A percentile compares a stretch with the other conserved stretches of the same genome.
Conservation (phyloP, 2,113 vertebrate genomes). For the Meleagris gallopavo region DNA sequence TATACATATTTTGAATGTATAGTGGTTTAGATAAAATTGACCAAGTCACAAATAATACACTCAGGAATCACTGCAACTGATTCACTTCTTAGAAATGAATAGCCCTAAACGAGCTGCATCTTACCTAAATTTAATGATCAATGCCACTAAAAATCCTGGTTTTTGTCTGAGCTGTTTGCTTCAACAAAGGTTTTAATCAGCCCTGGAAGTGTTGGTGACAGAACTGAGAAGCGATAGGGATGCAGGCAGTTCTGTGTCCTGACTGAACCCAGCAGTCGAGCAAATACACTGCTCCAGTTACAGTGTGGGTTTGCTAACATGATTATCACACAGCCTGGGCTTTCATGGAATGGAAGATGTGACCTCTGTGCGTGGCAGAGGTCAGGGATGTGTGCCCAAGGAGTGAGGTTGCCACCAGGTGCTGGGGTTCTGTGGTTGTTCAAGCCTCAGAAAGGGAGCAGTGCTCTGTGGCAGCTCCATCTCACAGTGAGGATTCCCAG, state of each 20-base stretch:
- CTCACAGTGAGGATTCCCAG: neutral
- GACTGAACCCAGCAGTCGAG: neutral
- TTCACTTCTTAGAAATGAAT: neutral
- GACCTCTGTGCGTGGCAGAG: neutral
- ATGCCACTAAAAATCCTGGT: neutral
- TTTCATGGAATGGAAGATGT: neutral
- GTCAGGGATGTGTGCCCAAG: accelerated
- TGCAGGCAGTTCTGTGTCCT: neutral
- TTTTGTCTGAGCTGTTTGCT: neutral
- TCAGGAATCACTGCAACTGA: neutral
- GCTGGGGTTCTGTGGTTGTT: neutral
- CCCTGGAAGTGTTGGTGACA: neutral
- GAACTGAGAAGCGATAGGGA: neutral
- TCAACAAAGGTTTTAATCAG: neutral
- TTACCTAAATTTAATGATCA: neutral
- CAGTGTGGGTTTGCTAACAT: neutral
- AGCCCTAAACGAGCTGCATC: neutral
- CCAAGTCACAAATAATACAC: neutral
- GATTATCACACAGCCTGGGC: neutral
- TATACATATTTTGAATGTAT: neutral
- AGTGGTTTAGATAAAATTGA: neutral
- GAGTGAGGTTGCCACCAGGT: neutral
- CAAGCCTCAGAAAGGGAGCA: neutral
- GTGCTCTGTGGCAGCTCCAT: accelerated
- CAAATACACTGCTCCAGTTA: accelerated